These are phyloP conservation scores for Napeogenes inachia DNA, from an alignment of 2,888 invertebrate genomes.

Conservation along the genomic window DNA sequence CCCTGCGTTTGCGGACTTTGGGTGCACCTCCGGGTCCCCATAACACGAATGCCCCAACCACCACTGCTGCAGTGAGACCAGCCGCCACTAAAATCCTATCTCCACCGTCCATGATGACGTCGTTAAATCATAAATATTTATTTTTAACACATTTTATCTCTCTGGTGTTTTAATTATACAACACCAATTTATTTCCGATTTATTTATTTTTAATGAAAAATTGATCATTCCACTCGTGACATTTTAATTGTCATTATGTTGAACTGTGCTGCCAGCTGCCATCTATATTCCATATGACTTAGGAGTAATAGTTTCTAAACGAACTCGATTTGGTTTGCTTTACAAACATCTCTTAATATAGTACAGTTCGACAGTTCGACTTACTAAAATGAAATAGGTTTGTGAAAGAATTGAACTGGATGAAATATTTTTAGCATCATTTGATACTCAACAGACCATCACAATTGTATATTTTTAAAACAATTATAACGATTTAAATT, in stretches of 20 bases:
- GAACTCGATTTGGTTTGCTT: background rate
- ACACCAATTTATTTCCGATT: constrained; percentile 8
- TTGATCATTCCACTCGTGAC: constrained; percentile 20
- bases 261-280: background rate
- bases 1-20: constrained; percentile 79
- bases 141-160: constrained; percentile 13
- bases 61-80: constrained; percentile 87
- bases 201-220: constrained; percentile 21
- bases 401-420: no score
- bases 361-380: no score
- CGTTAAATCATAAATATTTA: constrained; percentile 10
- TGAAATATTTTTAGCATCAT: no score
- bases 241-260: constrained; percentile 15
- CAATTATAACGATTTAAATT: no score
- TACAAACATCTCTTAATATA: no score
- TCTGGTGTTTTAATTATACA: constrained; percentile 6
- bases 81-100: constrained; percentile 88
- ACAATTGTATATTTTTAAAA: no score
- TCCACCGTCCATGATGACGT: constrained; percentile 80
- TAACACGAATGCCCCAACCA: constrained; percentile 89
- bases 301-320: background rate
- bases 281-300: background rate
- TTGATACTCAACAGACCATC: no score
- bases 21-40: constrained; percentile 86
- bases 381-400: no score